Conservation (phyloP, 2,888 invertebrate species). For the Sarcophaga rosellei region DNA sequence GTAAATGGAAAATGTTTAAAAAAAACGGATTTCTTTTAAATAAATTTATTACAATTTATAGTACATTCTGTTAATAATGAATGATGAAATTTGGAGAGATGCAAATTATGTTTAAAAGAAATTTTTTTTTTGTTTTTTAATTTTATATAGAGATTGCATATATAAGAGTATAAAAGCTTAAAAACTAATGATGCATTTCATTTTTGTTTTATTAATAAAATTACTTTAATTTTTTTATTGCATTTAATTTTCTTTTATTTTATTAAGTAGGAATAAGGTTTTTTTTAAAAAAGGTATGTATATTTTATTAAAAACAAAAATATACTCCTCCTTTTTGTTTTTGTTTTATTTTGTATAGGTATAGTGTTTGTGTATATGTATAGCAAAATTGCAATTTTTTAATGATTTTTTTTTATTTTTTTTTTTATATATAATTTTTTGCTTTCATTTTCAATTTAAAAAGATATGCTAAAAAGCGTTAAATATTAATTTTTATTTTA, state of each 20-base stretch:
- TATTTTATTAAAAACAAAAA: slow-evolving; percentile 50
- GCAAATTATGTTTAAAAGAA: slow-evolving; percentile 26
- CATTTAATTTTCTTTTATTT: slow-evolving; percentile 51
- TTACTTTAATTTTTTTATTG: slow-evolving; percentile 50
- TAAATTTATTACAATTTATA: slow-evolving; percentile 22
- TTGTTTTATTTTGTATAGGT: neutral
- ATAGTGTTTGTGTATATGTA: slow-evolving; percentile 6
- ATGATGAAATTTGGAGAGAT: neutral
- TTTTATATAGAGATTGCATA: slow-evolving; percentile 26
- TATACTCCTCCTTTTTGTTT: slow-evolving; percentile 44
- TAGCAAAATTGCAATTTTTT: slow-evolving; percentile 14
- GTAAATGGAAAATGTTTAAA: too few species aligned
- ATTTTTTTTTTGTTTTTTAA: neutral
- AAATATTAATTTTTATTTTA: slow-evolving; percentile 50
- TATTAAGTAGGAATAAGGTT: slow-evolving; percentile 66
- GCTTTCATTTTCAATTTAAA: slow-evolving; percentile 35
- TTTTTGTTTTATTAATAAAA: slow-evolving; percentile 64
- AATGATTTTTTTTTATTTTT: slow-evolving; percentile 27
- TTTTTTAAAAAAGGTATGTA: slow-evolving; percentile 39
- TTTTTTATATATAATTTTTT: neutral
- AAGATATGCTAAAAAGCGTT: slow-evolving; percentile 71
- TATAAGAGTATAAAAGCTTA: slow-evolving; percentile 58
- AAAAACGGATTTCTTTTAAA: neutral
- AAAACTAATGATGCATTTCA: slow-evolving; percentile 54
- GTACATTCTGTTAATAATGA: slow-evolving; percentile 32